Conservation (phyloP, 2,888 invertebrate species). For the Baccha elongata region DNA sequence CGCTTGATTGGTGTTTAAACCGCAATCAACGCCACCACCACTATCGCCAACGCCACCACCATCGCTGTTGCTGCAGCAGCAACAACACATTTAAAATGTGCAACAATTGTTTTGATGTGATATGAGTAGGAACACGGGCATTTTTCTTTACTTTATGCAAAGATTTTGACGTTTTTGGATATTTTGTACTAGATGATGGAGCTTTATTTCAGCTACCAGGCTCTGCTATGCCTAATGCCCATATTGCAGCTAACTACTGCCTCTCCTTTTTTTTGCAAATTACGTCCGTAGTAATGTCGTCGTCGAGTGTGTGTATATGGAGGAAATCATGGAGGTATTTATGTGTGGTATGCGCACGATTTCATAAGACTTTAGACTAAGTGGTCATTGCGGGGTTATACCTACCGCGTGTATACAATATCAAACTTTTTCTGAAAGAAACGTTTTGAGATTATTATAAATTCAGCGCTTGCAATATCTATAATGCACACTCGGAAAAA, state of each 20-base stretch:
- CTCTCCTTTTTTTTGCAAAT: constrained; percentile 61
- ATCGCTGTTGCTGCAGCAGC: background rate
- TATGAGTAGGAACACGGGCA: constrained; percentile 57
- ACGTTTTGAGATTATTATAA: constrained; percentile 9
- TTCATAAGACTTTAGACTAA: constrained; percentile 54
- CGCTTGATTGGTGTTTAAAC: constrained; percentile 71
- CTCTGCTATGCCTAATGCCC: background rate
- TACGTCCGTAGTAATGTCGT: constrained; percentile 15
- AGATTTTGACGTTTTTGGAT: constrained; percentile 65
- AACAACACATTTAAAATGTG: constrained; percentile 51
- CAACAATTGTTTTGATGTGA: constrained; percentile 68
- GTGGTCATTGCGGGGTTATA: constrained; percentile 55
- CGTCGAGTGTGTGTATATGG: constrained; percentile 18
- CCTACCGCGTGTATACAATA: constrained; percentile 4
- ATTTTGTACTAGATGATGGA: constrained; percentile 34
- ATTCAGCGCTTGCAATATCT: constrained; percentile 22
- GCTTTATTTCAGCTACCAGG: constrained; percentile 14
- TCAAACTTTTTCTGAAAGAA: constrained; percentile 14
- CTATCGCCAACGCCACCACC: constrained; percentile 29
- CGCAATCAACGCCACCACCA: constrained; percentile 67
- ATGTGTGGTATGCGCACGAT: constrained; percentile 64
- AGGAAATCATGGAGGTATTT: constrained; percentile 57
- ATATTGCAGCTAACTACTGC: background rate
- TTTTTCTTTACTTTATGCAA: constrained; percentile 62
- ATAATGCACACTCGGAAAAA: constrained; percentile 17